Conservation (phyloP, 2,113 vertebrate genomes). For the Takifugu bimaculatus region DNA sequence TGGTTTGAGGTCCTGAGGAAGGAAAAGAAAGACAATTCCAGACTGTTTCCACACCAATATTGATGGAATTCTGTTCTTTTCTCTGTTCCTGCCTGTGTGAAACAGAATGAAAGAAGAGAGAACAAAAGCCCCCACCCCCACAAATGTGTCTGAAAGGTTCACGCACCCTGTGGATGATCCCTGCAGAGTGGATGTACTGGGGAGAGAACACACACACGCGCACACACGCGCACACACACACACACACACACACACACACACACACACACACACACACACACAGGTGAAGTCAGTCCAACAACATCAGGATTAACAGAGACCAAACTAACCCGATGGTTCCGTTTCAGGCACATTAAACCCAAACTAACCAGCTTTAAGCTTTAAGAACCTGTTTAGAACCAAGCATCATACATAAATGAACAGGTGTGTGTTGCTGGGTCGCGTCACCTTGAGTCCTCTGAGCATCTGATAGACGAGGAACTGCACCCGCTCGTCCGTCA, state of each 20-base stretch:
- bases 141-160: constrained; percentile 39
- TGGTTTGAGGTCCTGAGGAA: constrained; percentile 89
- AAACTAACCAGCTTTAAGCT: too few species aligned
- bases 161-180: constrained; percentile 95
- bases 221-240: too few species aligned
- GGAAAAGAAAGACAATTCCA: constrained; percentile 1
- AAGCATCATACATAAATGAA: too few species aligned
- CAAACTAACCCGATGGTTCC: too few species aligned
- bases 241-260: too few species aligned
- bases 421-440: not conserved
- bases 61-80: not conserved
- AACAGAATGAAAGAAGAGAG: constrained; percentile 47
- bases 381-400: too few species aligned
- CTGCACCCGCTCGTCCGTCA: constrained; percentile 89
- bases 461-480: constrained; percentile 94
- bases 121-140: constrained; percentile 30
- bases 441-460: constrained; percentile 86
- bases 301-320: too few species aligned
- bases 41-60: not conserved
- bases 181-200: constrained; percentile 96
- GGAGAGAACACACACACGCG: constrained; percentile 35
- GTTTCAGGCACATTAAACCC: too few species aligned
- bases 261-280: too few species aligned
- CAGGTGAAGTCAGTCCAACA: too few species aligned
- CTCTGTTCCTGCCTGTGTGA: constrained; percentile 29